These are phyloP conservation scores for Fragum sueziense DNA, from an alignment of 2,888 invertebrate species.

Conservation along the genomic window DNA sequence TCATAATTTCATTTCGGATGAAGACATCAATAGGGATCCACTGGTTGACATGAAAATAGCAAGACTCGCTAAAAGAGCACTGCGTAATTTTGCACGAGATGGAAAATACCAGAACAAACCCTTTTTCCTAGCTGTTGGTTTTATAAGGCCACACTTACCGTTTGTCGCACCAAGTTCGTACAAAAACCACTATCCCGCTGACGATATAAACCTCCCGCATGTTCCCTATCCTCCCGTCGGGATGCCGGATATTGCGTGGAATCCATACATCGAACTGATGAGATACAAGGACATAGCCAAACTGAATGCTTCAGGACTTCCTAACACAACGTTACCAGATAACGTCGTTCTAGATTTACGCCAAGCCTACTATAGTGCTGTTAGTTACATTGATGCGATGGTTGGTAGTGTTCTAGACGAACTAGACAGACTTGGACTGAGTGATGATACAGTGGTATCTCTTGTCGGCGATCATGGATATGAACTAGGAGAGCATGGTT, in stretches of 20 bases:
- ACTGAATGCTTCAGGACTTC: slow-evolving; percentile 22
- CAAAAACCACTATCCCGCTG: slow-evolving; percentile 85
- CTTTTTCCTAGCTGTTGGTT: slow-evolving; percentile 91
- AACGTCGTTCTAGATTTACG: slow-evolving; percentile 42
- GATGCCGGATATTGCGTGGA: slow-evolving; percentile 67
- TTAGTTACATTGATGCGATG: slow-evolving; percentile 58
- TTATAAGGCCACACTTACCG: slow-evolving; percentile 94
- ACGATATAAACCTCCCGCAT: slow-evolving; percentile 52
- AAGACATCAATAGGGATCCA: slow-evolving; percentile 83
- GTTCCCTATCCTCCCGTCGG: slow-evolving; percentile 62
- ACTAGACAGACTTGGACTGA: slow-evolving; percentile 52
- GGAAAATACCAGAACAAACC: slow-evolving; percentile 82
- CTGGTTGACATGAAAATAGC: slow-evolving; percentile 91
- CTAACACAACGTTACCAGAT: slow-evolving; percentile 50
- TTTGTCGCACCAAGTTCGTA: slow-evolving; percentile 90
- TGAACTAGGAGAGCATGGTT: slow-evolving; percentile 61
- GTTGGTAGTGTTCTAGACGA: slow-evolving; percentile 60
- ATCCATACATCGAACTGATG: slow-evolving; percentile 55
- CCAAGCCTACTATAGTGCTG: slow-evolving; percentile 61
- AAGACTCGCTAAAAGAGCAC: slow-evolving; percentile 86
- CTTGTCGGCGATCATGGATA: slow-evolving; percentile 67
- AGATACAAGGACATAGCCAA: slow-evolving; percentile 39
- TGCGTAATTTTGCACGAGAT: slow-evolving; percentile 80
- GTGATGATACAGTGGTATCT: slow-evolving; percentile 59
- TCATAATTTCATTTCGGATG: slow-evolving; percentile 61